Percentiles rank a stretch among this genome's conserved stretches.
These are phyloP conservation scores for Bergia puertoricense DNA, from an alignment of 92 coral and sea anemone genomes.

Conservation along the genomic window DNA sequence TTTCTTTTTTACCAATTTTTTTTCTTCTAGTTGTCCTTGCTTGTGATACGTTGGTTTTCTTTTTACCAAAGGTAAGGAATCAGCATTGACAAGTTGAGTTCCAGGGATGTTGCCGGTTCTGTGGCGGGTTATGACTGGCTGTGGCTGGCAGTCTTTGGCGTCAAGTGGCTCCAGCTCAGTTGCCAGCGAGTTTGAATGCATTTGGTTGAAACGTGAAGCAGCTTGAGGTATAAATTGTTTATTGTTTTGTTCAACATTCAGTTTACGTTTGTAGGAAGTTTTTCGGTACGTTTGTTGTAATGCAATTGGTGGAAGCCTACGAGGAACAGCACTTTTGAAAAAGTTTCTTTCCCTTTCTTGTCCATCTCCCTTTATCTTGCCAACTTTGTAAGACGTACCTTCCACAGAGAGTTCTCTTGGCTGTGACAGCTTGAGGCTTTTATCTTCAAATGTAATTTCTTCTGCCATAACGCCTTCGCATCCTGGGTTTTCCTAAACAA, in stretches of 20 bases:
- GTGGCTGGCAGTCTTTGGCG: no score
- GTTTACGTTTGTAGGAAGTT: background rate
- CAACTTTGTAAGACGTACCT: background rate
- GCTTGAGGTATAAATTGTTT: background rate
- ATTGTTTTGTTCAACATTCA: background rate
- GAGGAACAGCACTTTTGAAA: background rate
- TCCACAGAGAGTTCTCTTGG: background rate
- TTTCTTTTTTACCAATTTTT: background rate
- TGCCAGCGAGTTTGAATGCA: background rate
- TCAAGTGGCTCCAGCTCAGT: background rate
- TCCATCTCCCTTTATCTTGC: background rate
- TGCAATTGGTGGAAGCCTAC: constrained; percentile 17
- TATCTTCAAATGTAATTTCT: background rate
- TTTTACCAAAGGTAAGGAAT: background rate
- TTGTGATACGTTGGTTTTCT: background rate
- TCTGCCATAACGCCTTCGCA: background rate
- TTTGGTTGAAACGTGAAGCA: background rate
- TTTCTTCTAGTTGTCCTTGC: background rate
- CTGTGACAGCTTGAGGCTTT: background rate
- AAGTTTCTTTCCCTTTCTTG: background rate
- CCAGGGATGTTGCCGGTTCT: background rate
- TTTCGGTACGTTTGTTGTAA: background rate
- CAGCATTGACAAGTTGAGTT: background rate
- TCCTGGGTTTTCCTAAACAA: background rate
- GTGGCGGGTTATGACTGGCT: background rate